Conservation (phyloP, 2,888 invertebrate genomes). For the Pseudanteris insignis region DNA sequence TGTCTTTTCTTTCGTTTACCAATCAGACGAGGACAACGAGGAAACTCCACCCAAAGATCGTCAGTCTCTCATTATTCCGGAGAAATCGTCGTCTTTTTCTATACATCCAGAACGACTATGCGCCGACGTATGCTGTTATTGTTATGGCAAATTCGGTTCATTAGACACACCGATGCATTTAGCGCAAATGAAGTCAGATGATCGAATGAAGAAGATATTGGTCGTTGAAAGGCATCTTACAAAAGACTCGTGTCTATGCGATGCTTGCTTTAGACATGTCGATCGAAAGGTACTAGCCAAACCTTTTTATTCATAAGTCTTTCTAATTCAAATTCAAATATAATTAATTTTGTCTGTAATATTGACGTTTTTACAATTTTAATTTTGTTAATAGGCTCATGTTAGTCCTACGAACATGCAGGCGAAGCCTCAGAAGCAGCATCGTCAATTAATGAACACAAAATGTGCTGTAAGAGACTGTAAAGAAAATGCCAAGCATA, state of each 20-base stretch:
- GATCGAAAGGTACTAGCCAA: constrained; percentile 73
- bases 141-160: constrained; percentile 86
- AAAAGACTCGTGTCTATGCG: constrained; percentile 85
- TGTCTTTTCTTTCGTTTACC: background rate
- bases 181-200: constrained; percentile 84
- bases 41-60: constrained; percentile 65
- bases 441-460: constrained; percentile 60
- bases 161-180: constrained; percentile 89
- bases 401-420: constrained; percentile 62
- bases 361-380: too few relatives aligned
- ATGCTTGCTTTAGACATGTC: constrained; percentile 87
- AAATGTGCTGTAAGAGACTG: constrained; percentile 63
- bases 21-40: constrained; percentile 60
- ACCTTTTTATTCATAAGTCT: too few relatives aligned
- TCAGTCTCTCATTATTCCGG: constrained; percentile 81
- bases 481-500: constrained; percentile 61
- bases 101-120: constrained; percentile 85
- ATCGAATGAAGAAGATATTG: constrained; percentile 83
- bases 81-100: constrained; percentile 87
- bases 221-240: constrained; percentile 83
- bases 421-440: constrained; percentile 60
- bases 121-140: constrained; percentile 86
- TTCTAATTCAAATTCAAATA: too few relatives aligned
- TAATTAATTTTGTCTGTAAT: too few relatives aligned
- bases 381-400: constrained; percentile 54